Evolutionary conservation across 2,888 invertebrate genomes (phyloP), one percentile per base, ranked within the genome.

Genomic region (Ypsolopha scabrella): DNA sequence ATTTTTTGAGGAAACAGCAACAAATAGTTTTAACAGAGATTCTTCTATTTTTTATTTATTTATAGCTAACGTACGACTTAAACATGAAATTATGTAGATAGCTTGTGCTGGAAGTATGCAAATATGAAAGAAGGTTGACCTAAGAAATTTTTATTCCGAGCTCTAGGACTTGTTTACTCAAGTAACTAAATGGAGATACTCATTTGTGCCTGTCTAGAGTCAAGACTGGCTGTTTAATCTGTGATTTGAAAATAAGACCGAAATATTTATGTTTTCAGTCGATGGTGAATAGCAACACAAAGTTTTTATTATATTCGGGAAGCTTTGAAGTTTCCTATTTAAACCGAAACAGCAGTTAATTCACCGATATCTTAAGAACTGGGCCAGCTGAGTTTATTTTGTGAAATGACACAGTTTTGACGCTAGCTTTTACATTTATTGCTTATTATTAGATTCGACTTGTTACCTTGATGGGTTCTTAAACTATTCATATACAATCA

Each of bases 301-400:
- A 24, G 13, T 43, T 47, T 47, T 37, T 37, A 47, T 36, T 47
- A 3, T 37, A 7, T 35, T 13, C 36, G 41, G 7, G 43, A 43
- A 43, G 59, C 72, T 77, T 75, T 75, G 73, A 76, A 73, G 71
- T 74, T 64, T 62, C 59, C 55, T 59, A 57, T 41, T 39, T 51
- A 51, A 51, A 46, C 24, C 24, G 41, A 36, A 44, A 34, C 36
- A 13, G 47, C 47, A 61, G 65, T 69, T 68, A 68, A 71, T 69
- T 68, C 60, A 57, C 64, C 62, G 64, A 71, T 68, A 70, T 70
- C 70, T 67, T 65, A 58, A 60, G 64, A 78, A 70, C 65, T 75
- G 60, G 76, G 75, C 61, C 75, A 69, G 57, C 64, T 67, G 61
- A 64, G 69, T 73, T 70, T 72, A 67, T 75, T 72, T 68, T 64